phyloP scores from a whole-genome alignment of 35 echinoderm and acorn worm genomes.

The Apostichopus parvimensis region DNA sequence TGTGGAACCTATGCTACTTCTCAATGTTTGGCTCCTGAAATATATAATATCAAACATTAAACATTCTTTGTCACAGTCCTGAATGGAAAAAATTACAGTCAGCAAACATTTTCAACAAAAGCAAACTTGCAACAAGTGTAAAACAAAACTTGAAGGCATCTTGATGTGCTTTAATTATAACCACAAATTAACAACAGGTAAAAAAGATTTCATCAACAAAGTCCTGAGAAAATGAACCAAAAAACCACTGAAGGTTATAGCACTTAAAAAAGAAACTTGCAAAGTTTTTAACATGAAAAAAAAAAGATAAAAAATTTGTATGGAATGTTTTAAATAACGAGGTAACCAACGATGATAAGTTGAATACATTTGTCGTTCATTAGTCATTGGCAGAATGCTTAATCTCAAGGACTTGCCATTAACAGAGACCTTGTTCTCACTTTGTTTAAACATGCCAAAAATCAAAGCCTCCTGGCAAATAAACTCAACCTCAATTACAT shows the following conservation, averaged over 20 bases:
- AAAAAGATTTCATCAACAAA: not conserved
- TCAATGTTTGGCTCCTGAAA: too few relatives aligned
- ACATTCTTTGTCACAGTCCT: too few relatives aligned
- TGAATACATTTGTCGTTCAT: slow-evolving; percentile 11
- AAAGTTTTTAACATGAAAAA: slow-evolving; percentile 8
- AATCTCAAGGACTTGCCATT: slow-evolving; percentile 17
- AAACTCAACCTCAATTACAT: slow-evolving; percentile 47
- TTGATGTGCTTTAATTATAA: not conserved
- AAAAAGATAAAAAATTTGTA: not conserved
- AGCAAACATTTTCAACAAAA: too few relatives aligned
- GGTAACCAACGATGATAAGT: not conserved
- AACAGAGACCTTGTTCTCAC: slow-evolving; percentile 40
- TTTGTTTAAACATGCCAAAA: slow-evolving; percentile 17
- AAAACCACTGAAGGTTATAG: not conserved
- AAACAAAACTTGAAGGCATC: not conserved
- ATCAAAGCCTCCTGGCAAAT: not conserved
- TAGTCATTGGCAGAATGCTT: slow-evolving; percentile 31
- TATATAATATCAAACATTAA: too few relatives aligned
- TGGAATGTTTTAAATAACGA: not conserved
- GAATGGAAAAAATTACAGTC: too few relatives aligned
- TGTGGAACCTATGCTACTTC: too few relatives aligned
- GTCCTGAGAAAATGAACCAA: not conserved
- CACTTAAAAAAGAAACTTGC: not conserved
- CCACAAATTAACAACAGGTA: not conserved
- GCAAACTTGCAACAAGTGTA: not conserved